A percentile compares a stretch with the other conserved stretches of the same genome.
These are phyloP conservation scores for Ictalurus punctatus DNA, from an alignment of 2,113 vertebrate species.

Conservation along the genomic window DNA sequence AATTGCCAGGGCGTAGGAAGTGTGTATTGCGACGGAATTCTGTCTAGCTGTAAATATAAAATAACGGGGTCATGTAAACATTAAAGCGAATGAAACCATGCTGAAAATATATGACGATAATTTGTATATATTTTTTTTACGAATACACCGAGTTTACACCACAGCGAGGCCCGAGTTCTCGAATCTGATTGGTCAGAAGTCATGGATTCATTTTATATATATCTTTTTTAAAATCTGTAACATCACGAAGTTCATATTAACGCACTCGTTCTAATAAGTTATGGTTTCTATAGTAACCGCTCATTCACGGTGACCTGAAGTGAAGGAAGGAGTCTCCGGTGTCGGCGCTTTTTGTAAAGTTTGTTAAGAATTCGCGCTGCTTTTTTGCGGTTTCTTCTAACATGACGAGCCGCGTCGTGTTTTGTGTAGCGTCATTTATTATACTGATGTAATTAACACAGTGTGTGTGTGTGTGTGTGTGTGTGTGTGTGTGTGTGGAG, in stretches of 20 bases:
- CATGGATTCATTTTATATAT: too few species aligned
- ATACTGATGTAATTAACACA: background rate
- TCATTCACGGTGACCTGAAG: background rate
- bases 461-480: background rate
- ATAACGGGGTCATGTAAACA: background rate
- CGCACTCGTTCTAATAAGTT: background rate
- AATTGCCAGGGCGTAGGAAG: conserved; percentile 4
- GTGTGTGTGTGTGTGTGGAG: background rate
- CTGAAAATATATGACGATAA: background rate
- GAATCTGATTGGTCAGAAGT: too few species aligned
- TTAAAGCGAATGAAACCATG: background rate
- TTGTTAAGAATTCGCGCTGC: too few species aligned
- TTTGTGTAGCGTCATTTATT: too few species aligned
- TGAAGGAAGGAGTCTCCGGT: background rate
- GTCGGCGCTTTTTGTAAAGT: background rate
- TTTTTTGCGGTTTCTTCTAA: too few species aligned
- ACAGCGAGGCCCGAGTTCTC: too few species aligned
- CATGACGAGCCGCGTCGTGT: background rate
- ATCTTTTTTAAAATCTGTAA: background rate
- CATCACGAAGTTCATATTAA: background rate
- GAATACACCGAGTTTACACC: background rate
- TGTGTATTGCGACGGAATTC: background rate
- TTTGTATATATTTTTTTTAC: background rate
- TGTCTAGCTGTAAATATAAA: background rate
- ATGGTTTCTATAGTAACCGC: too few species aligned